A percentile compares a stretch with the other conserved stretches of the same genome.
These are phyloP conservation scores for Sarcophaga bullata DNA, from an alignment of 1,140 invertebrate species.

Conservation along the genomic window DNA sequence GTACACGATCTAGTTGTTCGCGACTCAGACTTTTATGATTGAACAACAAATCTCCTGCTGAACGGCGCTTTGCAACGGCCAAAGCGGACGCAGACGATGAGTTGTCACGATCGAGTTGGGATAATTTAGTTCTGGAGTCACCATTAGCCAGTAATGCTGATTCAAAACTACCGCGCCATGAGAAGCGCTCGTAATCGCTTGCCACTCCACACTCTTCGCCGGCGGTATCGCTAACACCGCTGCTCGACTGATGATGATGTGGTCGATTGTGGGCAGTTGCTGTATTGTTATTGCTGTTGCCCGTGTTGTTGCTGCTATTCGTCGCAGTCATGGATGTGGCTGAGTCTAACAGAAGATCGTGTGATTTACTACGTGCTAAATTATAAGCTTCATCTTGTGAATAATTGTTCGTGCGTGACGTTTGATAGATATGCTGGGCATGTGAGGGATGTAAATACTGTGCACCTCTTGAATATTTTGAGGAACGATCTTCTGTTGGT, in stretches of 20 bases:
- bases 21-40: constrained; percentile 79
- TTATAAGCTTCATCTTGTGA: constrained; percentile 48
- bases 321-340: constrained; percentile 41
- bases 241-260: constrained; percentile 65
- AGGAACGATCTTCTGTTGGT: constrained; percentile 49
- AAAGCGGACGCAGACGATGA: constrained; percentile 73
- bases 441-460: constrained; percentile 30
- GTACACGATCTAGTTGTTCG: constrained; percentile 77
- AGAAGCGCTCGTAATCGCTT: constrained; percentile 89
- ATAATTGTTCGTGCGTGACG: constrained; percentile 36
- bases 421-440: constrained; percentile 46
- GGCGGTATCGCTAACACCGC: constrained; percentile 68
- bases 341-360: constrained; percentile 77
- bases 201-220: constrained; percentile 76
- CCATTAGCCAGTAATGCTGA: constrained; percentile 83
- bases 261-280: constrained; percentile 45
- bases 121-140: constrained; percentile 80
- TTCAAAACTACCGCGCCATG: constrained; percentile 90
- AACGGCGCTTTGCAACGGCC: constrained; percentile 78
- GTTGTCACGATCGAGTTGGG: constrained; percentile 75
- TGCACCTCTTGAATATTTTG: constrained; percentile 29
- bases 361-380: constrained; percentile 78
- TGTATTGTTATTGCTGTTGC: constrained; percentile 27
- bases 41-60: constrained; percentile 81
- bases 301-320: constrained; percentile 43